Percentiles rank a stretch among this genome's conserved stretches.
phyloP scores from a whole-genome alignment of 2,888 invertebrate genomes.

The Morpho achilles region DNA sequence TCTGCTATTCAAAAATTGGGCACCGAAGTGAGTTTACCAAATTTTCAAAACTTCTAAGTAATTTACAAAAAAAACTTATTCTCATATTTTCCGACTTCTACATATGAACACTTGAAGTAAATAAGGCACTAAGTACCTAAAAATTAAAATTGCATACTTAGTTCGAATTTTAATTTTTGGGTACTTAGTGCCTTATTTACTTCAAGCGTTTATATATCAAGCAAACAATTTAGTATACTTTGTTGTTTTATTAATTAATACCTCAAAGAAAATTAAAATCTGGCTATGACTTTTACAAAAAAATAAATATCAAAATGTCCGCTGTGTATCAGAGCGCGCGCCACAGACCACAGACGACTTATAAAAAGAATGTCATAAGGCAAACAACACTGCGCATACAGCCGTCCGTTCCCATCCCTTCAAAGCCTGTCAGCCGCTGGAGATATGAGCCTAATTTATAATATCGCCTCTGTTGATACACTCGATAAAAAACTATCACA shows the following conservation, averaged over 20 bases:
- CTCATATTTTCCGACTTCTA: no score
- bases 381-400: slow-evolving; percentile 31
- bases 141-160: no score
- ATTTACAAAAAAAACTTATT: no score
- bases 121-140: no score
- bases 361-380: slow-evolving; percentile 32
- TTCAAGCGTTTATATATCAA: no score
- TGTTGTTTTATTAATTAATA: neutral
- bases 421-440: slow-evolving; percentile 34
- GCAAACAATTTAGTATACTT: no score
- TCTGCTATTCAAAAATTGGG: no score
- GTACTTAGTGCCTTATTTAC: no score
- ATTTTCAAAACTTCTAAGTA: no score
- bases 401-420: slow-evolving; percentile 33
- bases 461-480: slow-evolving; percentile 32
- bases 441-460: slow-evolving; percentile 37
- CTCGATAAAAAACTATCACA: slow-evolving; percentile 34
- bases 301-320: slow-evolving; percentile 20
- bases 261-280: slow-evolving; percentile 8
- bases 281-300: slow-evolving; percentile 2
- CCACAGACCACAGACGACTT: slow-evolving; percentile 22
- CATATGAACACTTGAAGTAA: no score
- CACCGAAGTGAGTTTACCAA: no score
- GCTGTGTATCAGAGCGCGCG: slow-evolving; percentile 14
- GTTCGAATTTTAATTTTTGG: no score